Evolutionary conservation across 2,797 vertebrate genomes (phyloP).

Genomic region (Phoeniculus purpureus): DNA sequence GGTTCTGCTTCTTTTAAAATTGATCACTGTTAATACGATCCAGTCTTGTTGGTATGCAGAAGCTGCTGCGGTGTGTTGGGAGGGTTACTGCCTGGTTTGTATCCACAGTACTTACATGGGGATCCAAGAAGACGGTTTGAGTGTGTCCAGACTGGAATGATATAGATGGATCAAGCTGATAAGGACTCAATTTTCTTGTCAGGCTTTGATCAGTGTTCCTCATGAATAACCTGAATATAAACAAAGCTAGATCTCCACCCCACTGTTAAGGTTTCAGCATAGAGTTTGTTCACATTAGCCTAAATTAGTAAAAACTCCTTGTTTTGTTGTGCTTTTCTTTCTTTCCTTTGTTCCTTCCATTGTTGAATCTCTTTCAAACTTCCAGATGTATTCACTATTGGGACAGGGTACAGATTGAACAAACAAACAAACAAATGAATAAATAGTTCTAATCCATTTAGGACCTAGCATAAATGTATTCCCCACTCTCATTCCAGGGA

Average conservation of each 20-base stretch:
- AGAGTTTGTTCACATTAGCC: background rate
- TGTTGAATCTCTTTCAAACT: background rate
- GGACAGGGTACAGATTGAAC: background rate
- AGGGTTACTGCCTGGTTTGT: fast-evolving
- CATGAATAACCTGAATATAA: background rate
- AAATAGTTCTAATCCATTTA: background rate
- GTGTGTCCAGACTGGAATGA: background rate
- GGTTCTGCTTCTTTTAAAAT: background rate
- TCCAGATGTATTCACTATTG: background rate
- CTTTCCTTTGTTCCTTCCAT: background rate
- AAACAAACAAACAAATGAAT: background rate
- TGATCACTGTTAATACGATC: background rate
- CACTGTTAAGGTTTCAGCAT: background rate
- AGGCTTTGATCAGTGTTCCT: background rate
- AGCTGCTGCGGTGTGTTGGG: background rate
- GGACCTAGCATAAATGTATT: background rate
- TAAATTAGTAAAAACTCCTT: background rate
- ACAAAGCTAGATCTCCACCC: fast-evolving
- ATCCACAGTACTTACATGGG: background rate
- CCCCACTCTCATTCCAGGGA: background rate
- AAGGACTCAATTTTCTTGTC: background rate
- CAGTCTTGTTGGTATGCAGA: background rate
- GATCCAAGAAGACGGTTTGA: background rate
- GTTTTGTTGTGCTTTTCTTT: background rate
- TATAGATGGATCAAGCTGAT: background rate